Conservation (phyloP, 2,113 vertebrate genomes). For the Phyllopteryx taeniolatus region DNA sequence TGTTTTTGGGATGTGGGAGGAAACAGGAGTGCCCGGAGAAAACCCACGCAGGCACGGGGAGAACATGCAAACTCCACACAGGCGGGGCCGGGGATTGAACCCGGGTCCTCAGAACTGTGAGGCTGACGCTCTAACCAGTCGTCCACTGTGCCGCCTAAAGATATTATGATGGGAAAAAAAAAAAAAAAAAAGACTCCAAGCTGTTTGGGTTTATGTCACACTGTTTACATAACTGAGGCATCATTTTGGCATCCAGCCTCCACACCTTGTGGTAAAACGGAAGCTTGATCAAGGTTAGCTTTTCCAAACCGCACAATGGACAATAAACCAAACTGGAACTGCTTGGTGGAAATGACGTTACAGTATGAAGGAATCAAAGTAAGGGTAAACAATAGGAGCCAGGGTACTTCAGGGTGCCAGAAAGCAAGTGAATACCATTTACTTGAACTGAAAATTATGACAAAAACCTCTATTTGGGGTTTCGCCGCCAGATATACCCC, state of each 20-base stretch:
- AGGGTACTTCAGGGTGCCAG: background rate
- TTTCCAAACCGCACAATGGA: background rate
- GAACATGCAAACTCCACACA: no score
- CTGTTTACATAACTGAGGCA: background rate
- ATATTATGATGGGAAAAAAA: no score
- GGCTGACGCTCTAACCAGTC: no score
- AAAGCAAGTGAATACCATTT: background rate
- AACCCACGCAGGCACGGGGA: no score
- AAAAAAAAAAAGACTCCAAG: background rate
- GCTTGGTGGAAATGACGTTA: constrained; percentile 31
- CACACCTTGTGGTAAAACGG: background rate
- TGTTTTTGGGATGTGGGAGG: no score
- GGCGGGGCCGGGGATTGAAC: no score
- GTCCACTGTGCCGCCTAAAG: no score
- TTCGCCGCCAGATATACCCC: no score
- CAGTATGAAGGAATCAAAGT: background rate
- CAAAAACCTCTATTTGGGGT: no score
- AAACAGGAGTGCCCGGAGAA: no score
- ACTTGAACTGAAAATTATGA: no score
- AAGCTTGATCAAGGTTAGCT: background rate
- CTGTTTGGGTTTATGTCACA: background rate
- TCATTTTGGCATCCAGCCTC: background rate
- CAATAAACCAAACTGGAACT: background rate
- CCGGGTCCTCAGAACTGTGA: no score
- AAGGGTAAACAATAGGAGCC: background rate